These are phyloP conservation scores for Tonatia bakeri DNA, from an alignment of 2,113 vertebrate species.

Conservation along the genomic window DNA sequence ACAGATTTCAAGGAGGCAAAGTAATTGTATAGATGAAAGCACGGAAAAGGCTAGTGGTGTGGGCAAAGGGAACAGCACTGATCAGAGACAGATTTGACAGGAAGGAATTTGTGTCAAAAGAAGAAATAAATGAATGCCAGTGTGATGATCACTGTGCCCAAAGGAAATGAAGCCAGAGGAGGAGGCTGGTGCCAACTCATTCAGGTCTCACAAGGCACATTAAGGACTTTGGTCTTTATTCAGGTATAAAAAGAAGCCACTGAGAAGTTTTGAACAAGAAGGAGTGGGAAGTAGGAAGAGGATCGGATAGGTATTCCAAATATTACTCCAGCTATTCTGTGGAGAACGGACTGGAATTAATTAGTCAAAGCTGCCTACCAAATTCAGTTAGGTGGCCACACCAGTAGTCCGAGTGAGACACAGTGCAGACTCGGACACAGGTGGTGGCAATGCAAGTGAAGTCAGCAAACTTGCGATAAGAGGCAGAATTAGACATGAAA, in stretches of 20 bases:
- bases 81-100: not conserved
- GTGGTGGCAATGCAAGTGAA: not conserved
- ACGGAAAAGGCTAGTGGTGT: not conserved
- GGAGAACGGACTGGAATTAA: not conserved
- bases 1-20: constrained; percentile 19
- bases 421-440: not conserved
- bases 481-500: not conserved
- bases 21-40: not conserved
- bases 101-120: not conserved
- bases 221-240: not conserved
- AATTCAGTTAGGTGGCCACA: not conserved
- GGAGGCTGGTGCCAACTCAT: not conserved
- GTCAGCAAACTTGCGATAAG: not conserved
- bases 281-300: not conserved
- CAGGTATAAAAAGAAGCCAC: not conserved
- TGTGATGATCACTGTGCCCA: not conserved
- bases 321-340: not conserved
- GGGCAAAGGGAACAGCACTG: not conserved
- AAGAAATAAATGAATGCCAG: not conserved
- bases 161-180: not conserved
- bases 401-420: not conserved
- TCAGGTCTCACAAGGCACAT: not conserved
- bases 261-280: not conserved
- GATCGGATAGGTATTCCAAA: not conserved
- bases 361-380: not conserved